Percentiles rank a stretch among this genome's conserved stretches.
Conservation (phyloP, 2,113 vertebrate genomes). For the Pachypanchax playfairii region DNA sequence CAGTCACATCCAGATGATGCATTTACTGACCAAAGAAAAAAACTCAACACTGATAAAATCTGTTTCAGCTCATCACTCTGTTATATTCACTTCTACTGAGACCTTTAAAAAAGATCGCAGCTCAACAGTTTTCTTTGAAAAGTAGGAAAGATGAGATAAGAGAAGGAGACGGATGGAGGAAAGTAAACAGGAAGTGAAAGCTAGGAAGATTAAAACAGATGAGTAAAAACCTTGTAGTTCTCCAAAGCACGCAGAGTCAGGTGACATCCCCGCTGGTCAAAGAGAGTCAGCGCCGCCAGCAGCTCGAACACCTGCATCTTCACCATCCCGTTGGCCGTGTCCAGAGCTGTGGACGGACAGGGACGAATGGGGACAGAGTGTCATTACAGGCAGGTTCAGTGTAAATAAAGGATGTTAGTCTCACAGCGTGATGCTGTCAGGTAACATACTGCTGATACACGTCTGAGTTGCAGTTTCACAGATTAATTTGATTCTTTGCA, state of each 20-base stretch:
- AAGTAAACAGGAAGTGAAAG: too few species aligned
- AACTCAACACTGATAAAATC: too few species aligned
- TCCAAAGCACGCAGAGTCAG: slow-evolving; percentile 88
- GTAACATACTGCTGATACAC: too few species aligned
- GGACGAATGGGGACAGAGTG: background rate
- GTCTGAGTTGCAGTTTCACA: too few species aligned
- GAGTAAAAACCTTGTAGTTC: slow-evolving; percentile 86
- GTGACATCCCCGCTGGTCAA: slow-evolving; percentile 82
- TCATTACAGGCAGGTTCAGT: background rate
- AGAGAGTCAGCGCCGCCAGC: slow-evolving; percentile 88
- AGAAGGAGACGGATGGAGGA: background rate
- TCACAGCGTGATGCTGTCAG: too few species aligned
- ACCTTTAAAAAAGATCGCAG: too few species aligned
- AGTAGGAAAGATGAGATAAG: too few species aligned
- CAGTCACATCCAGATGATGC: background rate
- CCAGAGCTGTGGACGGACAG: slow-evolving; percentile 80
- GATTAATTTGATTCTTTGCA: too few species aligned
- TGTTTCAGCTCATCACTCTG: too few species aligned
- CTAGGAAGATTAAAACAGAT: background rate
- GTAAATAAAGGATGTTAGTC: too few species aligned
- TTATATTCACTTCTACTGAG: too few species aligned
- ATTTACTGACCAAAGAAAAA: background rate
- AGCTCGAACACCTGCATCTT: slow-evolving; percentile 96
- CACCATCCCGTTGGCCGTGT: slow-evolving; percentile 92
- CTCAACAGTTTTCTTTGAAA: too few species aligned